phyloP scores from a whole-genome alignment of 2,113 vertebrate species.

The Nothocercus nigrocapillus region DNA sequence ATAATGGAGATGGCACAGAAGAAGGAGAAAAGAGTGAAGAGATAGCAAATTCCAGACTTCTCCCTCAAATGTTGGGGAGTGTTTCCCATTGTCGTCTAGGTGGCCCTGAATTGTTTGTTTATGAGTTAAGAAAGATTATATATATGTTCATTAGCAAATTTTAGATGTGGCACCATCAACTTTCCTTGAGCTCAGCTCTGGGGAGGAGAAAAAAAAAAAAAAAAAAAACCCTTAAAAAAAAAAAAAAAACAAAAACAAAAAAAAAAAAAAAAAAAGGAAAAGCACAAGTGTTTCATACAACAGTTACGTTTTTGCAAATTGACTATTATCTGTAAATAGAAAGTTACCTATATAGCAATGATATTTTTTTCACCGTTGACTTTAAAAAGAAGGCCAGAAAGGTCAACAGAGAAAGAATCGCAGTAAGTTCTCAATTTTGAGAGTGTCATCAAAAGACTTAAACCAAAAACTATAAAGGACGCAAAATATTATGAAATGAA shows the following conservation, averaged over 20 bases:
- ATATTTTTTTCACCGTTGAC: background rate
- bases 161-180: background rate
- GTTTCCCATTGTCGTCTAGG: background rate
- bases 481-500: constrained; percentile 39
- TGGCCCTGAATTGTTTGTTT: background rate
- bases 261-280: too few species aligned
- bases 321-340: background rate
- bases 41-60: fast-evolving
- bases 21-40: background rate
- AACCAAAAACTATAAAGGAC: constrained; percentile 19
- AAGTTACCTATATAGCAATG: background rate
- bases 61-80: background rate
- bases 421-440: background rate
- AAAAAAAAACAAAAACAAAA: background rate
- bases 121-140: background rate
- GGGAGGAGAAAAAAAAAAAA: too few species aligned
- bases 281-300: background rate
- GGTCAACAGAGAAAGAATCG: background rate
- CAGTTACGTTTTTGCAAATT: background rate
- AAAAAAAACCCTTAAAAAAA: background rate
- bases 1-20: background rate
- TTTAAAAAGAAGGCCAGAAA: constrained; percentile 12
- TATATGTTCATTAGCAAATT: background rate
- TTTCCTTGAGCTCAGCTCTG: background rate
- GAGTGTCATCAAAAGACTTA: constrained; percentile 14